Evolutionary conservation across 2,113 vertebrate genomes (phyloP).

Genomic region (Myotis lucifugus): DNA sequence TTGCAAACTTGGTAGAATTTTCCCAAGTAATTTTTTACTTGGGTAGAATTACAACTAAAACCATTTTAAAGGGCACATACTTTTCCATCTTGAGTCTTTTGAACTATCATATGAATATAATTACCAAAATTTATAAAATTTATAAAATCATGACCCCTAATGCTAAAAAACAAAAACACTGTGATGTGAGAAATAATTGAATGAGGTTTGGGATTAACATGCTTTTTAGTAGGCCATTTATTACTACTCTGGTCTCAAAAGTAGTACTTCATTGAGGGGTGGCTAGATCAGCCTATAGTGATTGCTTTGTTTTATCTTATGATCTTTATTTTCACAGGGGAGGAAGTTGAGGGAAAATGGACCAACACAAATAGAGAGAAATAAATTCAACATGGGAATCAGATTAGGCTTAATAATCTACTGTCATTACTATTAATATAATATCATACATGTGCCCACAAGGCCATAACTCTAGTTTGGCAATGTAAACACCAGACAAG

Average conservation of each 20-base stretch:
- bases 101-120: slow-evolving; percentile 40
- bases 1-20: slow-evolving; percentile 38
- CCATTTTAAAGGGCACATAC: slow-evolving; percentile 18
- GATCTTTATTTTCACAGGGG: not conserved
- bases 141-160: slow-evolving; percentile 7
- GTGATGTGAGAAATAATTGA: slow-evolving; percentile 40
- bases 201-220: not conserved
- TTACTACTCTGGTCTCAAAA: not conserved
- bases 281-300: not conserved
- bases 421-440: slow-evolving; percentile 7
- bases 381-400: slow-evolving; percentile 6
- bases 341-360: not conserved
- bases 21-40: slow-evolving; percentile 33
- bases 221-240: slow-evolving; percentile 29
- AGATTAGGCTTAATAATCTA: not conserved
- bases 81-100: slow-evolving; percentile 10
- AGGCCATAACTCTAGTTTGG: not conserved
- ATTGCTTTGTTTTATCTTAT: slow-evolving; percentile 49
- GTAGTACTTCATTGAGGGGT: not conserved
- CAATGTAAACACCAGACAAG: not conserved
- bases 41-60: slow-evolving; percentile 38
- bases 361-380: not conserved
- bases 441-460: not conserved
- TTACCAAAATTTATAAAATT: not conserved
- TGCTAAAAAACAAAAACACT: not conserved